Evolutionary conservation across 2,797 vertebrate species (phyloP), one percentile per base, ranked within the genome.

Genomic region (Calcarius lapponicus): DNA sequence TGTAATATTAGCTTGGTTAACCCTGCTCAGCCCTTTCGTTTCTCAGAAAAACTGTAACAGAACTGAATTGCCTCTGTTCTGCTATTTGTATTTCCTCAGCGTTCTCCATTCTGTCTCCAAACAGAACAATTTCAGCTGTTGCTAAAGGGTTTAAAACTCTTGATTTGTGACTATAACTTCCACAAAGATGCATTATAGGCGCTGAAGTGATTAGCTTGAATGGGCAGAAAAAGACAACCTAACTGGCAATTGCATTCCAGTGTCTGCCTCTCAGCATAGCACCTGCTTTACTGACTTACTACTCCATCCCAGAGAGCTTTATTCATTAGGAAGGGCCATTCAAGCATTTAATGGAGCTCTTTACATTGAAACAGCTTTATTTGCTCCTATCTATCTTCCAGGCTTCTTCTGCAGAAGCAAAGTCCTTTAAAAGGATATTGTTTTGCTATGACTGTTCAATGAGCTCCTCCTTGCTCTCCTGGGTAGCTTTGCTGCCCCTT

Each of bases 271-370:
- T 92, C 90, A 92, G 85, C 61, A 58, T 4, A 61, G 73, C 86
- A 88, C 80, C 79, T 83, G 84, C 80, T 91, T 93, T 94, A 80
- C 83, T 88, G 92, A 92, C 89, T 90, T 72, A 18, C 57, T 58
- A 79, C 86, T 90, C 67, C 60, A 69, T 92, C 67, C 47, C 56
- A 64, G 61, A 82, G 70, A 94, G 74, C 57, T 95, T 93, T 93
- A 91, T 91, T 86, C 88, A 69, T 92, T 86, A 93, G 75, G 50
- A 84, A 85, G 51, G 66, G 28, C 71, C 58, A 69, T 86, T 96
- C 92, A 95, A 93, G 90, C 84, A 87, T 94, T 95, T 96, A 87
- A 95, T 93, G 78, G 90, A 95, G 36, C 79, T 79, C 51, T 89
- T 96, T 88, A 75, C 28, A 36, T 76, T 88, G 69, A 87, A 93